Conservation (phyloP, 1,140 invertebrate species). For the Philotrypesis tridentata region DNA sequence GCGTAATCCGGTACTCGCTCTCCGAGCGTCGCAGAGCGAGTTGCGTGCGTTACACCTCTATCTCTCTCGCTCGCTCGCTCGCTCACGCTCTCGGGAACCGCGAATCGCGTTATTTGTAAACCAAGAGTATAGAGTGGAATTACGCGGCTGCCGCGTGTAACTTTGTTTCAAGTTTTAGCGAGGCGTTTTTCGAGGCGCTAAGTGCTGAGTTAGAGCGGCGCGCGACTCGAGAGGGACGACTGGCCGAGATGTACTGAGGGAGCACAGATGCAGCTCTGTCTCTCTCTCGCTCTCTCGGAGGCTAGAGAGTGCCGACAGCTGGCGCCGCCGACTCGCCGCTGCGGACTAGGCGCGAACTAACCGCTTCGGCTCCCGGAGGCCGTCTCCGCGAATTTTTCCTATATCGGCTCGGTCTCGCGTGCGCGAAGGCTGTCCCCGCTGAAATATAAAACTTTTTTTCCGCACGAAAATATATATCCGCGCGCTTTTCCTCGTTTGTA, state of each 20-base stretch:
- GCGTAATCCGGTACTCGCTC: conserved; percentile 35
- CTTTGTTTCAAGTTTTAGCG: not conserved
- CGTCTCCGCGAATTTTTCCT: not conserved
- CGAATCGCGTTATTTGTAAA: conserved; percentile 26
- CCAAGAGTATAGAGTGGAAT: not conserved
- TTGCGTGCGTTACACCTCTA: not conserved
- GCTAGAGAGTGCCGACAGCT: conserved; percentile 24
- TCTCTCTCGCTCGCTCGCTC: no score
- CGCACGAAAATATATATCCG: not conserved
- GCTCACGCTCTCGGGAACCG: not conserved
- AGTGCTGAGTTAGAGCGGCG: conserved; percentile 13
- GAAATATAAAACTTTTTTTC: not conserved
- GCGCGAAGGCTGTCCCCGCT: not conserved
- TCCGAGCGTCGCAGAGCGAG: not conserved
- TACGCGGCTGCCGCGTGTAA: not conserved
- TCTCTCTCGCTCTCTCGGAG: no score
- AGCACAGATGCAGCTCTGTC: not conserved
- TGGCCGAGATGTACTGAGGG: not conserved
- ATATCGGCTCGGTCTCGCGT: not conserved
- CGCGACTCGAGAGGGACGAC: not conserved
- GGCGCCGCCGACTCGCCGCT: conserved; percentile 22
- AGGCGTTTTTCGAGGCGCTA: conserved; percentile 12
- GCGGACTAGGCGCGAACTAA: conserved; percentile 29
- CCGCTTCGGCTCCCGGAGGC: not conserved
- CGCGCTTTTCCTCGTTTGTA: not conserved